phyloP scores from a whole-genome alignment of 2,113 vertebrate species.

The Mirounga angustirostris region DNA sequence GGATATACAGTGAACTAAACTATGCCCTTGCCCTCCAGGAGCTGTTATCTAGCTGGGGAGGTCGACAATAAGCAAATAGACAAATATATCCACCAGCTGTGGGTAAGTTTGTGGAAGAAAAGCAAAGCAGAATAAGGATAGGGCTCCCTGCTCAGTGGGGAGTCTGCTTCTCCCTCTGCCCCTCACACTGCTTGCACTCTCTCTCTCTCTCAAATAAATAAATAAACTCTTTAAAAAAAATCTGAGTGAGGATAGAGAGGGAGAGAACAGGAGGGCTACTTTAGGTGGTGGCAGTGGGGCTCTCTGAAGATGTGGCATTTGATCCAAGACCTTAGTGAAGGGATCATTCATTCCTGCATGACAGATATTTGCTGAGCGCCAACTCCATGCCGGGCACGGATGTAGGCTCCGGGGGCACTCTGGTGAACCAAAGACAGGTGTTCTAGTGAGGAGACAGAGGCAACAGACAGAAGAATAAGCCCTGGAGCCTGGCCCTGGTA shows the following conservation, averaged over 20 bases:
- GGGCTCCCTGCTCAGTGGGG: too few species aligned
- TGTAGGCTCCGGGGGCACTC: neutral
- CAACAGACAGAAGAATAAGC: neutral
- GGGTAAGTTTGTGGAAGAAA: neutral
- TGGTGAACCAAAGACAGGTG: neutral
- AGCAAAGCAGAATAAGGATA: neutral
- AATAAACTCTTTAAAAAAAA: neutral
- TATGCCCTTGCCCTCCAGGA: neutral
- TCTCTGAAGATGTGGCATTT: neutral
- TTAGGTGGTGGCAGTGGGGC: neutral
- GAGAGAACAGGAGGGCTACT: rapidly evolving
- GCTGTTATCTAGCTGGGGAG: neutral
- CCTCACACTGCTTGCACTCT: too few species aligned
- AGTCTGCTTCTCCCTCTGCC: too few species aligned
- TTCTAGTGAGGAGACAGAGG: neutral
- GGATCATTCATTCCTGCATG: neutral
- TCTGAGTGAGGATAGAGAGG: neutral
- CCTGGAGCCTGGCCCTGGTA: rapidly evolving
- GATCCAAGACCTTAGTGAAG: neutral
- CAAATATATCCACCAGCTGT: rapidly evolving
- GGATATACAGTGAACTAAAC: neutral
- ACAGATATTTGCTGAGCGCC: neutral
- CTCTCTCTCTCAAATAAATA: too few species aligned
- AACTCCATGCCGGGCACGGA: neutral
- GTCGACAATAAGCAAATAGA: neutral